These are phyloP conservation scores for Epizoanthus ramosus DNA, from an alignment of 92 coral and sea anemone species.

Conservation along the genomic window DNA sequence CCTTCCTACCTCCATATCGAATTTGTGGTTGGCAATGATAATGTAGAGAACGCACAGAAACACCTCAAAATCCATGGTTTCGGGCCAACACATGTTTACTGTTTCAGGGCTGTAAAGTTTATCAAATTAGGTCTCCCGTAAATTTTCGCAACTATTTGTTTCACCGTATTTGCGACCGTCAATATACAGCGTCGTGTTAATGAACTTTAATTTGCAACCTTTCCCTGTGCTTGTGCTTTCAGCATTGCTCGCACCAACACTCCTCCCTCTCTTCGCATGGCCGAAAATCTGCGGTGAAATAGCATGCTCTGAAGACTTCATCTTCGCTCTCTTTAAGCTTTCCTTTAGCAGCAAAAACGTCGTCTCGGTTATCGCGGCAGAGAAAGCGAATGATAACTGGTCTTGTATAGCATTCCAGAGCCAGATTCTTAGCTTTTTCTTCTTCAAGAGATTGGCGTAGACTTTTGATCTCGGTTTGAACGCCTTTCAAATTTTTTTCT, in stretches of 20 bases:
- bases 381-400: neutral
- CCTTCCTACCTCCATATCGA: neutral
- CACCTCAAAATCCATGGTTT: neutral
- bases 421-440: too few species aligned
- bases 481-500: too few species aligned
- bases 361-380: neutral
- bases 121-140: neutral
- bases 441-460: neutral
- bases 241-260: neutral
- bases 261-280: neutral
- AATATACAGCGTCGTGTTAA: conserved; percentile 2
- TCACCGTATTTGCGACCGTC: neutral
- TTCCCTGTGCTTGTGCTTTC: conserved; percentile 2
- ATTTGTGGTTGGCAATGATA: too few species aligned
- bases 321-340: neutral
- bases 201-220: neutral
- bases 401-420: too few species aligned
- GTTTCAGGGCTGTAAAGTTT: neutral
- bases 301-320: neutral
- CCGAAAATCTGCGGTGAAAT: neutral
- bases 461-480: too few species aligned
- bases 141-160: neutral
- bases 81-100: neutral
- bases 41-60: neutral
- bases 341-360: neutral